Evolutionary conservation across 2,888 invertebrate species (phyloP).

Genomic region (Flexamia atlantica): DNA sequence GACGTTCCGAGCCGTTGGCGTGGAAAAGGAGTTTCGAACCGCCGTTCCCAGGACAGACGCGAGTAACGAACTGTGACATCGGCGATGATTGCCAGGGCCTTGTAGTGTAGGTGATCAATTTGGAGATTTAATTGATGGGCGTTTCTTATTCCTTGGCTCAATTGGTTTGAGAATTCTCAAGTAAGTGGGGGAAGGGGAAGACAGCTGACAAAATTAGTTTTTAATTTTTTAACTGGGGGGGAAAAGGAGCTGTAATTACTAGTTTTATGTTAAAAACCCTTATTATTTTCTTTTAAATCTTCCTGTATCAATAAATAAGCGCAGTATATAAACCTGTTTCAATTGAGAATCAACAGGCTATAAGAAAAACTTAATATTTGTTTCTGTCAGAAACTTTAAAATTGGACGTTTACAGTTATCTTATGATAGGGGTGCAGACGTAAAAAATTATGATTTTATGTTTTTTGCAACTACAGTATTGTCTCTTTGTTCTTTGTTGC

Average conservation of each 20-base stretch:
- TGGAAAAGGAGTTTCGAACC: neutral
- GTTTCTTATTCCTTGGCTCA: neutral
- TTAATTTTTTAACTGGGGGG: neutral
- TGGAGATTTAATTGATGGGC: neutral
- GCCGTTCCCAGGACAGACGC: neutral
- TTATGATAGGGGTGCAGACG: no score
- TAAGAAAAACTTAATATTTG: no score
- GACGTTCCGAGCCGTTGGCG: neutral
- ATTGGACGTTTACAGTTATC: no score
- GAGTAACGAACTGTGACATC: conserved; percentile 27
- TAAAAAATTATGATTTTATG: no score
- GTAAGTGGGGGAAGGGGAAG: neutral
- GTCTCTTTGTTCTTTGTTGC: no score
- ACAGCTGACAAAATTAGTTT: neutral
- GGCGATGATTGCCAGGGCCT: neutral
- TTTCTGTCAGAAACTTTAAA: no score
- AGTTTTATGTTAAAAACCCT: no score
- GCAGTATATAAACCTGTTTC: no score
- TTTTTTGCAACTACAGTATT: no score
- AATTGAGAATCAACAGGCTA: no score
- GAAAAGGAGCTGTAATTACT: neutral
- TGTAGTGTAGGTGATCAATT: neutral
- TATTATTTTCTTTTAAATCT: no score
- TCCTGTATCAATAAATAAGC: no score
- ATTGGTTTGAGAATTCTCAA: neutral